A percentile compares a stretch with the other conserved stretches of the same genome.
phyloP scores from a whole-genome alignment of 2,113 vertebrate species.

The Campylomormyrus numenius region DNA sequence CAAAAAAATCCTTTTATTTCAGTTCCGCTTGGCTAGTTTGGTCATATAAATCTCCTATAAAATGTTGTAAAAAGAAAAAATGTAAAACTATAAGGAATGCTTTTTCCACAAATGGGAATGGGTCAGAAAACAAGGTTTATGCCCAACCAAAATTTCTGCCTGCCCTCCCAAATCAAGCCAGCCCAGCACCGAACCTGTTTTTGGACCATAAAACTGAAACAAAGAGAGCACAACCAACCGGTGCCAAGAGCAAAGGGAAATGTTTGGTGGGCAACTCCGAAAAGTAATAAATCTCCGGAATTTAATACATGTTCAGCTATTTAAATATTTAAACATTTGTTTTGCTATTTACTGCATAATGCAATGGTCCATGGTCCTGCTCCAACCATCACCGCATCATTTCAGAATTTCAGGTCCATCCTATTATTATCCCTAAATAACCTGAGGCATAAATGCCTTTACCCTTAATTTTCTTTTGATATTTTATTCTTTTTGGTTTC shows the following conservation, averaged over 20 bases:
- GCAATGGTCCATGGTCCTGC: neutral
- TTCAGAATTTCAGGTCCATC: neutral
- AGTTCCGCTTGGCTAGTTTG: neutral
- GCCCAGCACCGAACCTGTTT: neutral
- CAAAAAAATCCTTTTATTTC: neutral
- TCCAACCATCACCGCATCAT: neutral
- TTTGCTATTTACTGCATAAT: neutral
- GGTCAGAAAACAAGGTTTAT: neutral
- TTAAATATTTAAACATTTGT: neutral
- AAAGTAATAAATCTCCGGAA: neutral
- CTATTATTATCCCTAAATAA: neutral
- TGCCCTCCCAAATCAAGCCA: neutral
- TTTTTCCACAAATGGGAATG: neutral
- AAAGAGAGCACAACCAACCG: neutral
- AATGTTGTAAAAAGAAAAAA: neutral
- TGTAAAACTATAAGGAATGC: neutral
- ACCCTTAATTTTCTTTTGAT: neutral
- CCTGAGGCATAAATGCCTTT: neutral
- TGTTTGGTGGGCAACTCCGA: neutral
- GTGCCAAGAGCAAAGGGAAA: neutral
- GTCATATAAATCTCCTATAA: neutral
- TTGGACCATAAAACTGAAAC: neutral
- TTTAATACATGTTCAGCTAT: neutral
- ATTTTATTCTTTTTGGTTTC: neutral
- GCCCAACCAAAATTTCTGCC: neutral